Evolutionary conservation across 1,140 invertebrate genomes (phyloP).

Genomic region (Bombus impatiens): DNA sequence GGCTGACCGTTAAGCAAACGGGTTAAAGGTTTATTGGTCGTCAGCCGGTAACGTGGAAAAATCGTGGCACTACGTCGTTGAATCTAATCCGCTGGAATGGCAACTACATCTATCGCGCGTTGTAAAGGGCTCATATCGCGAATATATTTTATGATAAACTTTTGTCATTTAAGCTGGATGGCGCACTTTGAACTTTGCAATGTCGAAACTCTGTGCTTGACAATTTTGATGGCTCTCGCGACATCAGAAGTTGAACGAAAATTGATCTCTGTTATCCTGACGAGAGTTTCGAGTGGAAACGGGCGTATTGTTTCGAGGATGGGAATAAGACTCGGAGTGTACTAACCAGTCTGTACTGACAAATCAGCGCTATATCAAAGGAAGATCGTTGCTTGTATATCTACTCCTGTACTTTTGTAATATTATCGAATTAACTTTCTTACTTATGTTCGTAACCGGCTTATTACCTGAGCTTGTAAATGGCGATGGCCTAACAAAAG

Average conservation of each 20-base stretch:
- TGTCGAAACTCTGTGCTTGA: not conserved
- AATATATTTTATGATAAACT: constrained; percentile 24
- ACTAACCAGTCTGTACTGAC: no score
- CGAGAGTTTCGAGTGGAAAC: not conserved
- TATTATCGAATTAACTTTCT: no score
- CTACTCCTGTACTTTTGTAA: no score
- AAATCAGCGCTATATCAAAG: no score
- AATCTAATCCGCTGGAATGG: not conserved
- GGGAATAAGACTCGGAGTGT: no score
- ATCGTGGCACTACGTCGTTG: not conserved
- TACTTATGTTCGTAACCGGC: no score
- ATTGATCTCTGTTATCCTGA: not conserved
- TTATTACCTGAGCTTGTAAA: no score
- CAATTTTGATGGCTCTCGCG: not conserved
- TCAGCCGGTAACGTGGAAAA: constrained; percentile 40
- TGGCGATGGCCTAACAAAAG: no score
- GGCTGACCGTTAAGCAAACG: not conserved
- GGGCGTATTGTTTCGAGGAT: no score
- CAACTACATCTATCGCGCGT: not conserved
- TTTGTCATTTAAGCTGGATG: not conserved
- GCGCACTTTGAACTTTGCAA: not conserved
- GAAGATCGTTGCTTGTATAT: no score
- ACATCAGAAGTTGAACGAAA: not conserved
- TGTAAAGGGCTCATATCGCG: not conserved
- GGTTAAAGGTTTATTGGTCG: constrained; percentile 48